Base-by-base conservation (phyloP, 1,140 invertebrate genomes). In the Laupala kohalensis region DNA sequence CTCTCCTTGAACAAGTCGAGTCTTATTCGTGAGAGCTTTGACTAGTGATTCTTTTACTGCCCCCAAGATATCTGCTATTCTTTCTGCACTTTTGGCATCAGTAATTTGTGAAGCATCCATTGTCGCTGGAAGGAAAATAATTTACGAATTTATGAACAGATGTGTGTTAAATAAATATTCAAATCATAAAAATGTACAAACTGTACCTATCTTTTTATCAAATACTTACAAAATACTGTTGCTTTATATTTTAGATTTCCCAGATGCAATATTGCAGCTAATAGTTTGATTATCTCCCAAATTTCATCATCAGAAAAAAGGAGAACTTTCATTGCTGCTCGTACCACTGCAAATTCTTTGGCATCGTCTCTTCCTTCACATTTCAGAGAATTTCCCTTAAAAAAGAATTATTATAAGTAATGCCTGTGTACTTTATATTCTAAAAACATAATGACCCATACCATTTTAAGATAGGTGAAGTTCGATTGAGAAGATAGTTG, bases 231-330 rank as follows among this genome's bases (percentile, higher is more conserved):
- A 29, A 89, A 81, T 26, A 86, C 84, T 24, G 84, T 86, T 74
- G 89, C 86, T 82, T 90, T 94, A 77, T 94, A 96, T 80, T 90
- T 90, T 28, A 97, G 84, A 80, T 97, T 97, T 68, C 95, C 95
- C 69, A 96, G 79, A 81, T 97, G 95, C 27, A 98, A 81, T 74
- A 97, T 87, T 5, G 91, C 88, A 3, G 92, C 90, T 0, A 97
- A 79, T 62, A 97, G 82, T 76, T 90, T 91, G 63, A 95, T 87
- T 37, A 97, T 89, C 71, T 91, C 88, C 88, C 88, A 91, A 27
- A 93, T 88, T 78, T 97, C 93, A 65, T 87, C 81, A 64, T 96
- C 91, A 23, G 86, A 82, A 77, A 97, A 97, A 81, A 94, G 93
- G 0, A 98, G 83, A 1, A 97, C 92, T 82, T 95, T 95, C 86